phyloP scores from a whole-genome alignment of 2,797 vertebrate species.

The Knipowitschia caucasica region DNA sequence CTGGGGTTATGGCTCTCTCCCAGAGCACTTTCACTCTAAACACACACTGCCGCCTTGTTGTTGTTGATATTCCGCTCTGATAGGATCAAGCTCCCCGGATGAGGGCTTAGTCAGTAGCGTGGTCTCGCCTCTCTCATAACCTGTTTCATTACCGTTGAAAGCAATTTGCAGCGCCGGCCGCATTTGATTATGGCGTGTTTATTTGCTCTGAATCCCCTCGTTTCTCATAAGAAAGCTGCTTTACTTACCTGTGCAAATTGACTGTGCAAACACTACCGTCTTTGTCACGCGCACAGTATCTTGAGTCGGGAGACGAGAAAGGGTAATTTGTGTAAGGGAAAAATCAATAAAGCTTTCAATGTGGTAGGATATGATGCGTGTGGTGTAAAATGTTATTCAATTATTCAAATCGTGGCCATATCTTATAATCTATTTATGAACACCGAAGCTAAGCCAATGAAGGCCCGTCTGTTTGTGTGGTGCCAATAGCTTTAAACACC shows the following conservation, averaged over 20 bases:
- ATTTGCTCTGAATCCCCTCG: constrained; percentile 52
- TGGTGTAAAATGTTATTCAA: neutral
- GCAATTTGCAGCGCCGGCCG: constrained; percentile 51
- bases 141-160: constrained; percentile 58
- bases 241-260: constrained; percentile 54
- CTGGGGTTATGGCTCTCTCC: constrained; percentile 30
- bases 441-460: too few relatives aligned
- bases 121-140: constrained; percentile 42
- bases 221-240: constrained; percentile 48
- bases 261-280: constrained; percentile 31
- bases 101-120: constrained; percentile 36
- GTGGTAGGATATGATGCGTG: neutral
- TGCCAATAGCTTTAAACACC: neutral
- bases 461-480: neutral
- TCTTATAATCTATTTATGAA: too few relatives aligned
- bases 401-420: neutral
- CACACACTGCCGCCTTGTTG: constrained; percentile 29
- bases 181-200: constrained; percentile 59
- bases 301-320: constrained; percentile 19
- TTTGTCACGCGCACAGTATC: constrained; percentile 34
- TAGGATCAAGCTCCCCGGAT: constrained; percentile 49
- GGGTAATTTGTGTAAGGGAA: constrained; percentile 27
- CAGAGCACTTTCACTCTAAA: constrained; percentile 37
- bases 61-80: constrained; percentile 49
- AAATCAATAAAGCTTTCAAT: constrained; percentile 4